Evolutionary conservation across 2,113 vertebrate genomes (phyloP).

Genomic region (Lanius ludovicianus): DNA sequence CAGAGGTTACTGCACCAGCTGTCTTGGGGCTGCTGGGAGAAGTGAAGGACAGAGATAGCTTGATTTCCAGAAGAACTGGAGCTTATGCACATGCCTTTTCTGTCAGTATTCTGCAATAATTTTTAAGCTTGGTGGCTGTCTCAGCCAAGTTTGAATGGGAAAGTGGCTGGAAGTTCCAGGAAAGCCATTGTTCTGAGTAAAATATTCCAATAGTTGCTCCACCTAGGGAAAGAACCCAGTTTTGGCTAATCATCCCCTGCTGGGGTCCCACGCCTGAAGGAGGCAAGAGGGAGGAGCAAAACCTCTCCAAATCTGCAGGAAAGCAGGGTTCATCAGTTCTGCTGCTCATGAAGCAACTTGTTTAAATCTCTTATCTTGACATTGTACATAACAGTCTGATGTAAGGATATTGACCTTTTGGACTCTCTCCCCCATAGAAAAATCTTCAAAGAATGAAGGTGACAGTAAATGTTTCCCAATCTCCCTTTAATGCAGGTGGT

Average conservation of each 20-base stretch:
- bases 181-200: not conserved
- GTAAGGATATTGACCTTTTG: not conserved
- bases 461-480: not conserved
- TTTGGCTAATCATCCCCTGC: not conserved
- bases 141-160: not conserved
- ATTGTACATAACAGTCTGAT: not conserved
- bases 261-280: not conserved
- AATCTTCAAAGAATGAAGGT: not conserved
- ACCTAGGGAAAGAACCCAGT: not conserved
- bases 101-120: not conserved
- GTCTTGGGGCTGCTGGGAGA: not conserved
- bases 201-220: not conserved
- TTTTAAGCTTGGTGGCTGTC: not conserved
- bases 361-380: not conserved
- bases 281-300: not conserved
- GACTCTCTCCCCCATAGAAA: not conserved
- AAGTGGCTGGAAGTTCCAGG: not conserved
- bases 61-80: not conserved
- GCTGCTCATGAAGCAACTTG: not conserved
- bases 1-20: not conserved
- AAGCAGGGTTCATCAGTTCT: not conserved
- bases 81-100: not conserved
- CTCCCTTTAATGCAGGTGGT: not conserved
- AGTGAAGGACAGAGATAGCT: not conserved
- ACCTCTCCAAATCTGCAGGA: not conserved